Conservation (phyloP, 2,113 vertebrate species). For the Pteruthius melanotis region DNA sequence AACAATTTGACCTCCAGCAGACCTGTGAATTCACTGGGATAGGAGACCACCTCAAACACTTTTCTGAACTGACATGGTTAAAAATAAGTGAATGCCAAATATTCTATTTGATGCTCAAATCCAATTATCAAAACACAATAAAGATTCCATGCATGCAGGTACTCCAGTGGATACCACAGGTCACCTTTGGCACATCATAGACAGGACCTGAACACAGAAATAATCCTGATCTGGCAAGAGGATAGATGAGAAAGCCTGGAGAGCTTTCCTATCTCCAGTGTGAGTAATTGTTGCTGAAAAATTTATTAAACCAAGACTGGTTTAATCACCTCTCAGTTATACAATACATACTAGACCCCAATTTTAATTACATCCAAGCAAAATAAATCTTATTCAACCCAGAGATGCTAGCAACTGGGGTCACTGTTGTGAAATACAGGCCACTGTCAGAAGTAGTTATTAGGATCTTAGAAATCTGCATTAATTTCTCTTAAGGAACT, state of each 20-base stretch:
- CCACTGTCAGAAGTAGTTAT: neutral
- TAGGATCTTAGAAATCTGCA: neutral
- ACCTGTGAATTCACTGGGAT: neutral
- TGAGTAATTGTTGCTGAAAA: neutral
- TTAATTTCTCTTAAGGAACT: neutral
- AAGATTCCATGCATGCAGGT: neutral
- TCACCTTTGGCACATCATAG: constrained; percentile 39
- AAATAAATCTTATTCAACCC: neutral
- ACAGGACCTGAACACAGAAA: neutral
- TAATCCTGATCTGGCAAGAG: neutral
- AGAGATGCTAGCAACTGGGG: neutral
- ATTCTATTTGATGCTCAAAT: neutral
- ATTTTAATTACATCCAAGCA: neutral
- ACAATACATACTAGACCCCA: neutral
- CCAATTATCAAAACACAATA: neutral
- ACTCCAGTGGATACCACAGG: neutral
- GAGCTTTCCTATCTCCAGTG: neutral
- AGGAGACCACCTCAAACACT: neutral
- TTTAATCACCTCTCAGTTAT: neutral
- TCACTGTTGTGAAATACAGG: neutral
- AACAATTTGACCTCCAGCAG: neutral
- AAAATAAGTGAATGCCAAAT: neutral
- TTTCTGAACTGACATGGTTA: neutral
- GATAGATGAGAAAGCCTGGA: neutral
- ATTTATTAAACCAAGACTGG: neutral